phyloP scores from a whole-genome alignment of 2,113 vertebrate genomes.

The Microcebus murinus region DNA sequence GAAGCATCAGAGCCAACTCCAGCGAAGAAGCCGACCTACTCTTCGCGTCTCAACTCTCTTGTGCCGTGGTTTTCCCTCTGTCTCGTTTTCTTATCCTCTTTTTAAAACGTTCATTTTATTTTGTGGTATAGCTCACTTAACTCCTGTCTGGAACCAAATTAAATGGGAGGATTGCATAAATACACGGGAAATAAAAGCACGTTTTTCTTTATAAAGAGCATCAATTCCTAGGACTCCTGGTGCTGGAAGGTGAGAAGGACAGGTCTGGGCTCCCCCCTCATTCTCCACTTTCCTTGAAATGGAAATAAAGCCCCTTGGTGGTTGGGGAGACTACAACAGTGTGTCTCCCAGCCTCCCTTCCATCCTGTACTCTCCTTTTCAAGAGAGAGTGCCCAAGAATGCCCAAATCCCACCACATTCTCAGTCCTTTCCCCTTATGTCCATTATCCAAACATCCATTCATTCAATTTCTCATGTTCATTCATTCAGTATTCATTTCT shows the following conservation, averaged over 20 bases:
- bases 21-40: background rate
- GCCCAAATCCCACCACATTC: background rate
- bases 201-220: background rate
- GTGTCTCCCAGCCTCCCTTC: background rate
- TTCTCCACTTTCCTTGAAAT: background rate
- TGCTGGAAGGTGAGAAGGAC: background rate
- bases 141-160: constrained; percentile 36
- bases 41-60: background rate
- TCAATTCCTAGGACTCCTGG: background rate
- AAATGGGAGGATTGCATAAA: background rate
- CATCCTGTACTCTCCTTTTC: background rate
- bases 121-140: background rate
- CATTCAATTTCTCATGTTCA: background rate
- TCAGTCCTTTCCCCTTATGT: background rate
- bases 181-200: background rate
- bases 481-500: background rate
- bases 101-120: background rate
- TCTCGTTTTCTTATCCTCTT: background rate
- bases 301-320: background rate
- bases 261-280: background rate
- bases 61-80: background rate
- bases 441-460: background rate
- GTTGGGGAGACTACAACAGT: background rate
- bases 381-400: background rate
- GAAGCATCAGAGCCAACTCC: background rate